A percentile compares a stretch with the other conserved stretches of the same genome.
These are phyloP conservation scores for Stegodyphus dumicola DNA, from an alignment of 1,140 invertebrate genomes.

Conservation along the genomic window DNA sequence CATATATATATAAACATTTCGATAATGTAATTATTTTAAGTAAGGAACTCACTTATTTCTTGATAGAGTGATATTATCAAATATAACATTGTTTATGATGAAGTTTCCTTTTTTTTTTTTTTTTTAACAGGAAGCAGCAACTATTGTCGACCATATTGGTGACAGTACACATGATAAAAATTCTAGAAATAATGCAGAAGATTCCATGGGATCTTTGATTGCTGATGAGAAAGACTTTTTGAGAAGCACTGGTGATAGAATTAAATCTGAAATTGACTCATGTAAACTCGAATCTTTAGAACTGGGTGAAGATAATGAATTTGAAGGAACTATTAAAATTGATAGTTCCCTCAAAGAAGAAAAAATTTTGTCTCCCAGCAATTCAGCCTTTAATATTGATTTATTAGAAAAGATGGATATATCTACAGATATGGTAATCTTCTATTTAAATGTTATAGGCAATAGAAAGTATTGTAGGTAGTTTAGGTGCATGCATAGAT, in stretches of 20 bases:
- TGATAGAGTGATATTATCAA: no score
- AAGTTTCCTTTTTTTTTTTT: background rate
- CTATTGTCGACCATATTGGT: conserved; percentile 75
- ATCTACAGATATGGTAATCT: conserved; percentile 26
- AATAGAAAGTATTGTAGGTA: no score
- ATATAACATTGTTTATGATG: no score
- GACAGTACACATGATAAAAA: conserved; percentile 65
- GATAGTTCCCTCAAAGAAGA: background rate
- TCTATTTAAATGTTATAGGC: no score
- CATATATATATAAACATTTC: no score
- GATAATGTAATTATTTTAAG: no score
- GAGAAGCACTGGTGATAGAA: background rate
- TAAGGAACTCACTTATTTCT: no score
- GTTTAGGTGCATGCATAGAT: no score
- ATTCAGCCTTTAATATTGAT: conserved; percentile 25
- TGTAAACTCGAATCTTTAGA: background rate
- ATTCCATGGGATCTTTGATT: conserved; percentile 38
- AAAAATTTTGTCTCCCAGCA: background rate
- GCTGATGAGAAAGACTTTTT: conserved; percentile 40
- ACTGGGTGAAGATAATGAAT: background rate
- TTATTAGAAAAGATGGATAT: conserved; percentile 26
- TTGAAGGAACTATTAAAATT: background rate
- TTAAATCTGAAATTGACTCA: conserved; percentile 5
- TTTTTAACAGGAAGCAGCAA: conserved; percentile 70
- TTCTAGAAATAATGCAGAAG: conserved; percentile 61